These are phyloP conservation scores for Pipra filicauda DNA, from an alignment of 2,113 vertebrate genomes.

Conservation along the genomic window DNA sequence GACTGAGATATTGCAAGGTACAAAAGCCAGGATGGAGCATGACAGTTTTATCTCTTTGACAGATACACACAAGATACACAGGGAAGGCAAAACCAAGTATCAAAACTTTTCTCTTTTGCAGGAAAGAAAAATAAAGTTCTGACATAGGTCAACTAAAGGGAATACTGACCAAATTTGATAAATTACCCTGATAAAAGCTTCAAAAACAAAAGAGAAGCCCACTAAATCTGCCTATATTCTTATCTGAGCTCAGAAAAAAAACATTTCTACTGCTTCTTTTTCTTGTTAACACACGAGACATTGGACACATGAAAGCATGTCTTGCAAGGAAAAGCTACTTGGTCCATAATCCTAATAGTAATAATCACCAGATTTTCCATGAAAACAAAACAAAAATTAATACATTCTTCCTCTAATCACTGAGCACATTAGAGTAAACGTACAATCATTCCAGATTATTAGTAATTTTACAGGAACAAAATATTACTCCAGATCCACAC, in stretches of 20 bases:
- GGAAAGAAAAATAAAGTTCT: neutral
- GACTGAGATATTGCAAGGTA: neutral
- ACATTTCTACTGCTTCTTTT: neutral
- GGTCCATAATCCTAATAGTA: neutral
- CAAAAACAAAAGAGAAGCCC: neutral
- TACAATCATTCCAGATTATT: neutral
- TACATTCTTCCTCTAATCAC: neutral
- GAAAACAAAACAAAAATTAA: neutral
- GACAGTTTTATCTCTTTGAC: neutral
- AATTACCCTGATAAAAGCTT: neutral
- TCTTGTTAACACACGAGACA: neutral
- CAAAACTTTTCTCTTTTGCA: neutral
- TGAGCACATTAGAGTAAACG: neutral
- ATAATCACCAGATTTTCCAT: neutral
- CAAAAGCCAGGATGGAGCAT: neutral
- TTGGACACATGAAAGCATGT: neutral
- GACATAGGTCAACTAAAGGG: neutral
- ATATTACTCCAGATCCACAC: neutral
- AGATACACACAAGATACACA: neutral
- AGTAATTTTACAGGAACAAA: neutral
- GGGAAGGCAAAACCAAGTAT: neutral
- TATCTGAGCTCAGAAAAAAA: neutral
- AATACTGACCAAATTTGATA: neutral
- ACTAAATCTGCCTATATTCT: neutral
- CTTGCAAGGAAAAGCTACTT: neutral